Evolutionary conservation across 2,113 vertebrate species (phyloP).

Genomic region (Falcunculus frontatus): DNA sequence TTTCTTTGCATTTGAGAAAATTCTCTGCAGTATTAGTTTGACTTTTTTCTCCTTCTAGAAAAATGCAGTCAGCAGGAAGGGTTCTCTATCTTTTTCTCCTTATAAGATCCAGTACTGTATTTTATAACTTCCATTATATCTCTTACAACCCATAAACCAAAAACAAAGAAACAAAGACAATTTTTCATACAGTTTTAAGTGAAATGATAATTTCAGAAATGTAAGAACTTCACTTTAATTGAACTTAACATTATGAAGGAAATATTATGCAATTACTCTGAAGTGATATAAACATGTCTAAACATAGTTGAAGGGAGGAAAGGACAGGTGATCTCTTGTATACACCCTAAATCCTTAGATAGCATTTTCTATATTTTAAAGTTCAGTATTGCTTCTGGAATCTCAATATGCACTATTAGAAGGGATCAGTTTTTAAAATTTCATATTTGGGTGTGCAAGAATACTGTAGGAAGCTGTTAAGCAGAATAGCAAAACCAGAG

Average conservation of each 20-base stretch:
- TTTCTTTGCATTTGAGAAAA: background rate
- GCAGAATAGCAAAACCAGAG: background rate
- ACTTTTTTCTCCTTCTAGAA: background rate
- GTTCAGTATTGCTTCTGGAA: background rate
- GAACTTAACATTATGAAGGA: background rate
- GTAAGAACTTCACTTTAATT: background rate
- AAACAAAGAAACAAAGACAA: background rate
- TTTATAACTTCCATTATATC: background rate
- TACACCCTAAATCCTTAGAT: background rate
- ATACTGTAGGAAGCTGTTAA: background rate
- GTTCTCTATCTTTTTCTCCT: background rate
- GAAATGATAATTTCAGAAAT: background rate
- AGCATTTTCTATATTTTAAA: background rate
- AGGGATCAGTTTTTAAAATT: background rate
- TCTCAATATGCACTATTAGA: background rate
- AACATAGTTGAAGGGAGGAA: background rate
- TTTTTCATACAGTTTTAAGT: background rate
- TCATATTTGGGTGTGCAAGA: background rate
- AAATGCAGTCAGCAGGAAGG: background rate
- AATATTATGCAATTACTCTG: background rate
- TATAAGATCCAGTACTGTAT: background rate
- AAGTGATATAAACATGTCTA: background rate
- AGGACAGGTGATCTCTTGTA: background rate
- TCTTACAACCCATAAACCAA: background rate
- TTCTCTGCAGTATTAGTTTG: background rate